Conservation (phyloP, 2,113 vertebrate genomes). For the Thryonomys swinderianus region DNA sequence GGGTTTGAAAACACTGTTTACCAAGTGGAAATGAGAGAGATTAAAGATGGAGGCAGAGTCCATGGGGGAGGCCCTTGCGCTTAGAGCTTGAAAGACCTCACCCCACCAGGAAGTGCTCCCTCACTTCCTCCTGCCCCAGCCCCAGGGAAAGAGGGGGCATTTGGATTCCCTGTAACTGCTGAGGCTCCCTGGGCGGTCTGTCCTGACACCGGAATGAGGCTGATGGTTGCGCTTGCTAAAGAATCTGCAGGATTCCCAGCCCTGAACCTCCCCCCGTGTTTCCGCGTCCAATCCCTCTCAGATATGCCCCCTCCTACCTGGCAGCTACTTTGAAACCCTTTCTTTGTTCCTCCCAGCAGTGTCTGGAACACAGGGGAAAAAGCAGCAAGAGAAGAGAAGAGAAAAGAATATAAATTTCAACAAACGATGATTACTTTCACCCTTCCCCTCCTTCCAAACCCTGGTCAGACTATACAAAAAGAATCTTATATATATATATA, state of each 20-base stretch:
- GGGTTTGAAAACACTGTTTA: neutral
- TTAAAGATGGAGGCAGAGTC: no score
- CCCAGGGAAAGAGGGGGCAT: neutral
- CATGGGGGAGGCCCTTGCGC: neutral
- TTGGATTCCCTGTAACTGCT: neutral
- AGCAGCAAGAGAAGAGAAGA: neutral
- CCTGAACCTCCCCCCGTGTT: neutral
- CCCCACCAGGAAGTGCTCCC: neutral
- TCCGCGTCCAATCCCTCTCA: neutral
- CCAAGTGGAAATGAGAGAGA: neutral
- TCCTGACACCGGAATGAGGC: neutral
- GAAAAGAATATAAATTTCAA: slow-evolving; percentile 53
- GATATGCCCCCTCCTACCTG: no score
- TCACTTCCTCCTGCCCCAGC: neutral
- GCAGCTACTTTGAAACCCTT: neutral
- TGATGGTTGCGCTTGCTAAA: neutral
- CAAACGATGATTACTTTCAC: slow-evolving; percentile 40
- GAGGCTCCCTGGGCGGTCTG: rapidly evolving
- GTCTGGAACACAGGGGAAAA: neutral
- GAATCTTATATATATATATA: neutral
- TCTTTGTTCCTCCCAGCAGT: neutral
- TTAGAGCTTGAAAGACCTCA: neutral
- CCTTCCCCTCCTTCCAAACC: neutral
- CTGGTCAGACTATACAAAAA: slow-evolving; percentile 53
- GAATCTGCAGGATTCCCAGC: neutral